A percentile compares a stretch with the other conserved stretches of the same genome.
Evolutionary conservation across 1,140 invertebrate species (phyloP).

Genomic region (Drosophila punjabiensis): DNA sequence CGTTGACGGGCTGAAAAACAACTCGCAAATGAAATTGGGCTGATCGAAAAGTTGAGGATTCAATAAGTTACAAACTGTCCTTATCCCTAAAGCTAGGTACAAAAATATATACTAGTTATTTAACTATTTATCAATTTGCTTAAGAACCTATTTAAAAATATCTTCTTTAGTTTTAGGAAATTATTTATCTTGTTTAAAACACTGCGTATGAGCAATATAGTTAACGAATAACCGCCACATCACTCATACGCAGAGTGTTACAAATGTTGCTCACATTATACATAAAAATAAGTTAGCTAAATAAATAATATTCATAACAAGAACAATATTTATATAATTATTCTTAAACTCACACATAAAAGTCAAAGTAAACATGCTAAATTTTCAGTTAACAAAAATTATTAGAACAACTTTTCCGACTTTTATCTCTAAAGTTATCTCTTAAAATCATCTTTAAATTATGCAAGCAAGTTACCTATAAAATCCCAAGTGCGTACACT

Average conservation of each 20-base stretch:
- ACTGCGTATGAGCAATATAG: slow-evolving; percentile 6
- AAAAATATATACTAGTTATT: neutral
- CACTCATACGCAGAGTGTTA: slow-evolving; percentile 17
- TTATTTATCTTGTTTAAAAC: too few relatives aligned
- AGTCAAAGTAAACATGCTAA: neutral
- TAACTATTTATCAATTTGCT: neutral
- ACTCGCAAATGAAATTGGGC: slow-evolving; percentile 22
- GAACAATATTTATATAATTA: neutral
- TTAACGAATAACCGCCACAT: neutral
- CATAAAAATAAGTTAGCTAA: neutral
- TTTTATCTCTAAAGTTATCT: too few relatives aligned
- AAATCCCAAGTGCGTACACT: neutral
- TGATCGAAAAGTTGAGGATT: slow-evolving; percentile 21
- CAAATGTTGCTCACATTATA: neutral
- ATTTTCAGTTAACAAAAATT: neutral
- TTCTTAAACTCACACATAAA: neutral
- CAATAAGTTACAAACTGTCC: neutral
- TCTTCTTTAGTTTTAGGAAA: neutral
- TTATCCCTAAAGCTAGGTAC: too few relatives aligned
- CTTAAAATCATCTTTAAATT: neutral
- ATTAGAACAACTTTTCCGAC: neutral
- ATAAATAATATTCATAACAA: too few relatives aligned
- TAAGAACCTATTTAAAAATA: neutral
- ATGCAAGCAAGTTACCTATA: neutral
- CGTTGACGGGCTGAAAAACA: slow-evolving; percentile 18